Evolutionary conservation across 2,797 vertebrate genomes (phyloP).

Genomic region (Paramormyrops hopkinsi): DNA sequence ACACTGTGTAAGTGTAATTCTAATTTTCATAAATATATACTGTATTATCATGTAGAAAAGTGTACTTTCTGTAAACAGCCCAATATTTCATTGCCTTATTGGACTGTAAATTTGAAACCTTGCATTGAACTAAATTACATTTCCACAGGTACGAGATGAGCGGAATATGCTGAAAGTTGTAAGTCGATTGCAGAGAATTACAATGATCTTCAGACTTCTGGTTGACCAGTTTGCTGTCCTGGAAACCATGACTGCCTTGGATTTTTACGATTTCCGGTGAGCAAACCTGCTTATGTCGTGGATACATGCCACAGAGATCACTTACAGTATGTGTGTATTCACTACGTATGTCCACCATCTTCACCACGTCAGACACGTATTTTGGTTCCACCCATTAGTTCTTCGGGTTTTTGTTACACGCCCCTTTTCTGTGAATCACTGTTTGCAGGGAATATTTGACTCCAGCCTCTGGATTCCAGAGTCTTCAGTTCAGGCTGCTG

Average conservation of each 20-base stretch:
- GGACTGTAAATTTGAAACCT: background rate
- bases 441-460: slow-evolving; percentile 74
- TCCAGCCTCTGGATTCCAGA: slow-evolving; percentile 93
- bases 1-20: background rate
- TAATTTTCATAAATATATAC: background rate
- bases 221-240: slow-evolving; percentile 86
- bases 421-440: background rate
- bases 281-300: background rate
- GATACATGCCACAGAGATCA: too few relatives aligned
- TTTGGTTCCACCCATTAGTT: background rate
- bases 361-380: background rate
- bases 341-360: background rate
- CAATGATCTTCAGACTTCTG: slow-evolving; percentile 80
- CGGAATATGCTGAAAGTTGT: slow-evolving; percentile 94
- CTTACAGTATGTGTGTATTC: background rate
- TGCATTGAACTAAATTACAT: background rate
- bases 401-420: background rate
- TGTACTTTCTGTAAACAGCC: background rate
- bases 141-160: slow-evolving; percentile 78
- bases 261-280: slow-evolving; percentile 93
- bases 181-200: slow-evolving; percentile 79
- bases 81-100: background rate
- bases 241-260: slow-evolving; percentile 92
- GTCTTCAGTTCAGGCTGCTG: slow-evolving; percentile 87
- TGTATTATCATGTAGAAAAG: background rate